phyloP scores from a whole-genome alignment of 2,888 invertebrate species.

The Drosophila leonis region DNA sequence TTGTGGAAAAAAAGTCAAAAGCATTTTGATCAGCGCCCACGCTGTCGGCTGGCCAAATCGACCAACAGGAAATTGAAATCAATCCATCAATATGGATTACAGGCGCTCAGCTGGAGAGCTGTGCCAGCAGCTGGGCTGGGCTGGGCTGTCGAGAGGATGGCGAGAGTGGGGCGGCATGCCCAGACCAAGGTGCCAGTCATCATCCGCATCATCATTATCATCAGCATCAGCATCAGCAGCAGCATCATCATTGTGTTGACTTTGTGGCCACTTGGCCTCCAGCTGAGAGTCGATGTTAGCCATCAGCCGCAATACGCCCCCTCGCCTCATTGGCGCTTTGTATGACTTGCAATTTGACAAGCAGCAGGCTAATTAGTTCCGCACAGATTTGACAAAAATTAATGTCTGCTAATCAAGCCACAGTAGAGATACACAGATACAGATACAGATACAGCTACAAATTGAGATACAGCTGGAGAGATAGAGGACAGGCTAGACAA shows the following conservation, averaged over 20 bases:
- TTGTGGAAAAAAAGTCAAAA: constrained; percentile 54
- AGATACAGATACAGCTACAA: constrained; percentile 2
- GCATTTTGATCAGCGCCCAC: constrained; percentile 45
- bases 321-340: constrained; percentile 42
- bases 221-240: constrained; percentile 20
- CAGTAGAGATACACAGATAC: constrained; percentile 12
- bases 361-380: constrained; percentile 79
- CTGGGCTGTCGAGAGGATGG: background rate
- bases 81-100: constrained; percentile 85
- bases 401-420: constrained; percentile 62
- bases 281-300: constrained; percentile 4
- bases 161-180: constrained; percentile 1
- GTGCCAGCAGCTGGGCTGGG: background rate
- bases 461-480: constrained; percentile 4
- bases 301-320: background rate
- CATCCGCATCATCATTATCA: constrained; percentile 27
- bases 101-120: constrained; percentile 50
- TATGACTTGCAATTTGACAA: constrained; percentile 81
- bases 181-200: constrained; percentile 72
- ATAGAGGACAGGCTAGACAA: constrained; percentile 30
- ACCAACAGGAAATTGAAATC: constrained; percentile 85
- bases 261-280: constrained; percentile 49
- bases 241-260: constrained; percentile 51
- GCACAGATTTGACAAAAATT: constrained; percentile 81
- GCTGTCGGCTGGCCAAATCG: constrained; percentile 25